Conservation (phyloP, 2,113 vertebrate species). For the Heteronetta atricapilla region DNA sequence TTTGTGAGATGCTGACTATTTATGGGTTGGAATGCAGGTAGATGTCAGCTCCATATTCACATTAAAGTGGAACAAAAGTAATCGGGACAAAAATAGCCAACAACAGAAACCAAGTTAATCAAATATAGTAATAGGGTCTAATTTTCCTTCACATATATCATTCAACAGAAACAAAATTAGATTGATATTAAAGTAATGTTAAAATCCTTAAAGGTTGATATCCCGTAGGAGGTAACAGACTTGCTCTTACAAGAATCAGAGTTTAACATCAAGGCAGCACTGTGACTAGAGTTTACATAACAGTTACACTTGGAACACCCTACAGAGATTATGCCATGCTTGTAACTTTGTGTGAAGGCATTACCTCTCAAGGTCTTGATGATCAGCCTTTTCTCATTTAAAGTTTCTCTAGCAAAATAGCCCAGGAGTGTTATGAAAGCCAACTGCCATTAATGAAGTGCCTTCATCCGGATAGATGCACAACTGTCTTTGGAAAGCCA, state of each 20-base stretch:
- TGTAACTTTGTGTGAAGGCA: neutral
- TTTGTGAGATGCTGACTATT: neutral
- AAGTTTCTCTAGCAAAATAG: neutral
- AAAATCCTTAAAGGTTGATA: neutral
- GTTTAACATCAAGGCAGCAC: neutral
- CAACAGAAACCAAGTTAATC: neutral
- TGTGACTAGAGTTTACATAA: neutral
- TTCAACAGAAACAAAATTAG: neutral
- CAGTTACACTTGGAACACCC: neutral
- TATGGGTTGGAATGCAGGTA: neutral
- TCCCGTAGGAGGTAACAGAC: neutral
- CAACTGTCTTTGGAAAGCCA: neutral
- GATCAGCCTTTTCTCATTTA: neutral
- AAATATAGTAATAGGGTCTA: accelerated
- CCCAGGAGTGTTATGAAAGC: neutral
- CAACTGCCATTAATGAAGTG: neutral
- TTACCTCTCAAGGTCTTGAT: neutral
- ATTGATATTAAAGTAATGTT: neutral
- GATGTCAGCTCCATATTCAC: neutral
- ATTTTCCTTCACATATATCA: neutral
- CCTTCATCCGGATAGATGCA: neutral
- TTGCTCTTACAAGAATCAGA: neutral
- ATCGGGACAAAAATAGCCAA: neutral
- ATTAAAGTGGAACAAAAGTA: neutral
- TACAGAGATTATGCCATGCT: neutral